phyloP scores from a whole-genome alignment of 2,797 vertebrate species.

The Gallinago solitaria region DNA sequence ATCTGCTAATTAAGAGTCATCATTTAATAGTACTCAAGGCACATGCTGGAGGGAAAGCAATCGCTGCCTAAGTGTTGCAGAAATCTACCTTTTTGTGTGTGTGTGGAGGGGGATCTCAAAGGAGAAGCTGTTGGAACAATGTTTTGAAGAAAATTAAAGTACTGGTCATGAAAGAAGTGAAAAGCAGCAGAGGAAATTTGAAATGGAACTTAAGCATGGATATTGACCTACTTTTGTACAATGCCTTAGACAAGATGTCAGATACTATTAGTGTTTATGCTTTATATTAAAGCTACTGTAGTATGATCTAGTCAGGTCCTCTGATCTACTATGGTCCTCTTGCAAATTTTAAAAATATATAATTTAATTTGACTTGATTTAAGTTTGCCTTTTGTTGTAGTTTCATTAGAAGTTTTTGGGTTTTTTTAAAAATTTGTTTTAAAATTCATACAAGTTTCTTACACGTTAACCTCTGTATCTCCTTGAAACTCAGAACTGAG shows the following conservation, averaged over 20 bases:
- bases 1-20: background rate
- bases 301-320: background rate
- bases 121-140: background rate
- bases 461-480: background rate
- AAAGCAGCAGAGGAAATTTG: background rate
- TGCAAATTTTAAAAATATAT: background rate
- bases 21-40: background rate
- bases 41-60: background rate
- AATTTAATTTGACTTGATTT: background rate
- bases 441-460: background rate
- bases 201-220: background rate
- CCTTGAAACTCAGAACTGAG: background rate
- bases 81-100: background rate
- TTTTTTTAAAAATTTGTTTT: background rate
- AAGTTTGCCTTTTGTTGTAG: background rate
- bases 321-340: accelerated
- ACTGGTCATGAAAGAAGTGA: background rate
- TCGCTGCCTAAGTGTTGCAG: background rate
- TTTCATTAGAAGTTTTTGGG: background rate
- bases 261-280: background rate
- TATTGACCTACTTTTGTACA: background rate
- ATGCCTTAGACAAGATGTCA: background rate
- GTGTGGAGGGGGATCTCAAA: accelerated
- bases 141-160: background rate
- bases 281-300: background rate